These are phyloP conservation scores for Caenorhabditis imperialis DNA, from an alignment of 2,888 invertebrate genomes.

Conservation along the genomic window DNA sequence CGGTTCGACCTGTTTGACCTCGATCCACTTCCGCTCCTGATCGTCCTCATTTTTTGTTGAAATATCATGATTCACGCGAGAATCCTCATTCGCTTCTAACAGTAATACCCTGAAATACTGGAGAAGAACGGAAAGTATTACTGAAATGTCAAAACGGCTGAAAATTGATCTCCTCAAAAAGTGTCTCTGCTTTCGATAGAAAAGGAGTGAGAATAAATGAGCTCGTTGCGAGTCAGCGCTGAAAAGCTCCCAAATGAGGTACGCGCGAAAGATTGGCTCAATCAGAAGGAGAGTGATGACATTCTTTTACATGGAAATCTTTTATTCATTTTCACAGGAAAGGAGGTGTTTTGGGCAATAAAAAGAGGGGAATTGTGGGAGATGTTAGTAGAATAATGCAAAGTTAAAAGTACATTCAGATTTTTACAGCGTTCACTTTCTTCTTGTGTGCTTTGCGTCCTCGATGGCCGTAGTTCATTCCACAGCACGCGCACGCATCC, in stretches of 20 bases:
- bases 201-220: slow-evolving; percentile 12
- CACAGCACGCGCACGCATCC: slow-evolving; percentile 42
- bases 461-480: slow-evolving; percentile 44
- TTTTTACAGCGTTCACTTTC: slow-evolving; percentile 43
- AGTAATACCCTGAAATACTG: slow-evolving; percentile 20
- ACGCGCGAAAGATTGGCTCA: slow-evolving; percentile 35
- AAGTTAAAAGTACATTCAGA: neutral
- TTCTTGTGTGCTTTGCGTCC: slow-evolving; percentile 38
- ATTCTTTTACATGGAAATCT: slow-evolving; percentile 12
- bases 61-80: slow-evolving; percentile 1
- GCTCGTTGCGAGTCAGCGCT: slow-evolving; percentile 12
- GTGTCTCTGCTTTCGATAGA: slow-evolving; percentile 1
- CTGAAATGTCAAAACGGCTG: neutral
- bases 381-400: neutral
- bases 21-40: slow-evolving; percentile 24
- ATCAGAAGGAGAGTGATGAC: slow-evolving; percentile 36
- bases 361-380: neutral
- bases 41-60: slow-evolving; percentile 13
- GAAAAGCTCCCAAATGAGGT: slow-evolving; percentile 43
- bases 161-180: slow-evolving; percentile 25
- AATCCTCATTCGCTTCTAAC: neutral
- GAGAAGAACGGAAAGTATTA: neutral
- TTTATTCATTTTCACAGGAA: too few species aligned
- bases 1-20: slow-evolving; percentile 24
- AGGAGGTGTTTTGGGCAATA: neutral